Conservation (phyloP, 2,888 invertebrate species). For the Autographa pulchrina region DNA sequence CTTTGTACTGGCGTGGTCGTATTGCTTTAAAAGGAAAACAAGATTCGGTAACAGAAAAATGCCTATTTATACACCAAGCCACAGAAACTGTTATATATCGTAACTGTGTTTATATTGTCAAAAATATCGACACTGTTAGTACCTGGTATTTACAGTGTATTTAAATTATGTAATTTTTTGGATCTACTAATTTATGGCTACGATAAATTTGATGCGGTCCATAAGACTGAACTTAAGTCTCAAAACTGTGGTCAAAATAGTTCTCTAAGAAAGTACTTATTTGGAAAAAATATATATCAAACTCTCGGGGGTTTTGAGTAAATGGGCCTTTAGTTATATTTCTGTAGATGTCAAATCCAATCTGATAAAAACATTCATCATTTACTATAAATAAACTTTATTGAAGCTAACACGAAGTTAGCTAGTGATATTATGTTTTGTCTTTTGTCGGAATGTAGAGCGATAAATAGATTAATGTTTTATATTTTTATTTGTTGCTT, state of each 20-base stretch:
- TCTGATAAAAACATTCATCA: constrained; percentile 25
- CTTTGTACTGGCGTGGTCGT: constrained; percentile 15
- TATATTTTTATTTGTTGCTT: background rate
- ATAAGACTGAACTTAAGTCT: too few species aligned
- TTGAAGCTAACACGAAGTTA: constrained; percentile 9
- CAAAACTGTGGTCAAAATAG: too few species aligned
- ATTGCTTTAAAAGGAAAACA: constrained; percentile 34
- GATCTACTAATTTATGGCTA: too few species aligned
- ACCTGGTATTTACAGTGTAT: too few species aligned
- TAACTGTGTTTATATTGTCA: too few species aligned
- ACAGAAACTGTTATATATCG: background rate
- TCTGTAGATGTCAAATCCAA: constrained; percentile 44
- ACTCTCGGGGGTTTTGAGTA: too few species aligned
- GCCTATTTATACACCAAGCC: background rate
- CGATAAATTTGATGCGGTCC: too few species aligned
- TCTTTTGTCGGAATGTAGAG: constrained; percentile 6
- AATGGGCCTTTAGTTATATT: constrained; percentile 25
- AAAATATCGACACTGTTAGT: too few species aligned
- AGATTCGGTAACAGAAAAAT: constrained; percentile 15
- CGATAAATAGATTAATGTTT: background rate
- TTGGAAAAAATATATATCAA: too few species aligned
- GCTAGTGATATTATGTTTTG: constrained; percentile 19
- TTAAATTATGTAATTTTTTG: too few species aligned
- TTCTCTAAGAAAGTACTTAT: too few species aligned
- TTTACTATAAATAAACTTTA: constrained; percentile 20